These are phyloP conservation scores for Halotydeus destructor DNA, from an alignment of 1,140 invertebrate genomes.

Conservation along the genomic window DNA sequence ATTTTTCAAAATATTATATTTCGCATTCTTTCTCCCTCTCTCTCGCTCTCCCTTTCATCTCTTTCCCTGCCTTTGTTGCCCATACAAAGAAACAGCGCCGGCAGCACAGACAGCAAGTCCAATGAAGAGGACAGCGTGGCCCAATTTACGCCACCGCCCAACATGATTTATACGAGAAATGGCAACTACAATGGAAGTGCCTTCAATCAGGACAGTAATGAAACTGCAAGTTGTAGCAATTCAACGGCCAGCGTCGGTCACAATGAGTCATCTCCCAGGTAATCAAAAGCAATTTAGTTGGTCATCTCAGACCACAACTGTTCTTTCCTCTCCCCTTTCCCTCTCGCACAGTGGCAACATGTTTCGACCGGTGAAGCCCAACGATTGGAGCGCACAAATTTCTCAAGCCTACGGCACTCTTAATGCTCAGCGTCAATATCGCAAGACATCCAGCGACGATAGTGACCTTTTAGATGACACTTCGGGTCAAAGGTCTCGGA, in stretches of 20 bases:
- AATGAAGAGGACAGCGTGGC: neutral
- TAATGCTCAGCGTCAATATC: neutral
- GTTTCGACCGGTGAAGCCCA: neutral
- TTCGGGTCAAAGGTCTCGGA: neutral
- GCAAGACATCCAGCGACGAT: neutral
- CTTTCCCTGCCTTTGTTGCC: neutral
- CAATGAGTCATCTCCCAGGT: neutral
- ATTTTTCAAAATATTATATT: neutral
- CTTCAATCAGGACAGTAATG: neutral
- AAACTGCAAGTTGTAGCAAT: neutral
- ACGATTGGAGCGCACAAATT: neutral
- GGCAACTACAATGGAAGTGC: no score
- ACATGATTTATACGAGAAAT: neutral
- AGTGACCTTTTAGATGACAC: neutral
- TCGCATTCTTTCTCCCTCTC: no score
- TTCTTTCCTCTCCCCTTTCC: no score
- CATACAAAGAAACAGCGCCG: neutral
- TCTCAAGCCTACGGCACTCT: neutral
- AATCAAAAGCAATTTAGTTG: neutral
- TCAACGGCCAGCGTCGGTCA: neutral
- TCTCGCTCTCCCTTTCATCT: no score
- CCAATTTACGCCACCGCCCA: neutral
- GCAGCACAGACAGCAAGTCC: neutral
- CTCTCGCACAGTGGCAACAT: no score
- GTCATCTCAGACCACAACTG: no score